These are phyloP conservation scores for Setipinna tenuifilis DNA, from an alignment of 2,797 vertebrate genomes.

Conservation along the genomic window DNA sequence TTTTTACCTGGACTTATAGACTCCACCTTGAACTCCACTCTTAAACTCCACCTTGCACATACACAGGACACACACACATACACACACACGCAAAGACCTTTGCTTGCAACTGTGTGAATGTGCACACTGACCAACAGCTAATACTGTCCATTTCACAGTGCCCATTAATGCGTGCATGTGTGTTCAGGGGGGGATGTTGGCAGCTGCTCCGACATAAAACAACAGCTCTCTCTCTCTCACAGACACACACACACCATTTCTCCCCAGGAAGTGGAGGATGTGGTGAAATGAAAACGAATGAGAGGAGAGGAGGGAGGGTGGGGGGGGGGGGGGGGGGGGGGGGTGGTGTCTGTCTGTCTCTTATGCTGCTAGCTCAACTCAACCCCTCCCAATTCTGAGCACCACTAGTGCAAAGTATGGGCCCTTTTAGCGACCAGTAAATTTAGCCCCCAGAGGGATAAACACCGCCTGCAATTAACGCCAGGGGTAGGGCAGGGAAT, in stretches of 20 bases:
- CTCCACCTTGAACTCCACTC: no score
- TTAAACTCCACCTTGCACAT: background rate
- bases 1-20: background rate
- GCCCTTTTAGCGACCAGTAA: slow-evolving; percentile 65
- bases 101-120: background rate
- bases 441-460: slow-evolving; percentile 63
- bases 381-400: background rate
- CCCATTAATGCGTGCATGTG: background rate
- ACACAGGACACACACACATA: background rate
- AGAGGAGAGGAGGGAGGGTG: slow-evolving; percentile 32
- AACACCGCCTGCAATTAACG: slow-evolving; percentile 68
- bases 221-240: background rate
- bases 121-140: background rate
- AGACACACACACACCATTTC: background rate
- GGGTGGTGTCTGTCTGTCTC: slow-evolving; percentile 14
- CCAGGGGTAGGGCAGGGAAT: slow-evolving; percentile 54
- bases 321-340: slow-evolving; percentile 28
- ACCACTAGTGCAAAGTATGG: slow-evolving; percentile 1
- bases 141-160: slow-evolving; percentile 13
- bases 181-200: background rate
- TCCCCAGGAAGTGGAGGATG: slow-evolving; percentile 11
- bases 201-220: background rate
- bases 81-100: background rate
- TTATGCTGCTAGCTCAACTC: background rate
- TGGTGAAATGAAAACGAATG: slow-evolving; percentile 44